Evolutionary conservation across 2,113 vertebrate genomes (phyloP), one percentile per base, ranked within the genome.

Genomic region (Ciconia stormi): DNA sequence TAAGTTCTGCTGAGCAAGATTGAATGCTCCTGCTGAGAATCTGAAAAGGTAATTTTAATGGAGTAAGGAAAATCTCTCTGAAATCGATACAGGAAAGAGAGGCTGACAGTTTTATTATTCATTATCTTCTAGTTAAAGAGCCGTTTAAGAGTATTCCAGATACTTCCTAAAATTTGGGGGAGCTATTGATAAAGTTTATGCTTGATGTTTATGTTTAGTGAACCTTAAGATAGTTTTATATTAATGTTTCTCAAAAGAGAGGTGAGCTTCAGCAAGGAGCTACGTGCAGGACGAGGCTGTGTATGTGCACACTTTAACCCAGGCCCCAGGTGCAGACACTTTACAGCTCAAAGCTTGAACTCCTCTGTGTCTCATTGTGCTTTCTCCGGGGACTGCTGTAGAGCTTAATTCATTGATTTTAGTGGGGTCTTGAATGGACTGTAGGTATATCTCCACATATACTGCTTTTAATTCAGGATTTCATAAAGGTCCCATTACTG

Each of bases 81-180:
- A 96, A 95, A 96, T 95, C 73, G 78, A 87, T 84, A 89, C 59
- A 92, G 82, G 83, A 91, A 97, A 73, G 49, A 76, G 34, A 89
- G n/a, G 7, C 62, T 95, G 89, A 67, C 61, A 73, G 65, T 70
- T 95, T 96, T 84, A 74, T 90, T 97, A 90, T 80, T 96, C 76
- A 91, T 90, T 94, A 89, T 80, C 72, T 93, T 95, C 82, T 47
- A 58, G 66, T 86, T 88, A 56, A 95, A 84, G 59, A 92, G 17
- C 14, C 19, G 4, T 83, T 92, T 82, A 83, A 88, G 74, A 84
- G 27, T 85, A 92, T 94, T 95, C 36, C 62, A 95, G 42, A 56
- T 82, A 36, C 49, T 77, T 80, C 47, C 58, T 93, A 80, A 95
- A 94, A 85, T 21, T 53, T 72, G 38, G 36, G 42, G 62, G 12